Evolutionary conservation across 2,113 vertebrate species (phyloP), one percentile per base, ranked within the genome.

Genomic region (Amphilophus citrinellus): DNA sequence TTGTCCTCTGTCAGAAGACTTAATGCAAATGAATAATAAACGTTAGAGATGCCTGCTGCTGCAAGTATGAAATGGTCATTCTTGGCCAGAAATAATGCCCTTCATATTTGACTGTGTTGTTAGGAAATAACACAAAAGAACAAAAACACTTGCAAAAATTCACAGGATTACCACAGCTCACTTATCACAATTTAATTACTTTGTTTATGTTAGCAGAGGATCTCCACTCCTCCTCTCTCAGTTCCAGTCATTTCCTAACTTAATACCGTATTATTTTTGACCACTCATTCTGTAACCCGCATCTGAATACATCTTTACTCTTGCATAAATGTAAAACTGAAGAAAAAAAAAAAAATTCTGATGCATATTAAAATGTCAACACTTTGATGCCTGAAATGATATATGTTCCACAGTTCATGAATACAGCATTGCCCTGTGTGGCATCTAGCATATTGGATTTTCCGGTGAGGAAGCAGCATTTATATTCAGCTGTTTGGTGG

Each of bases 131-230:
- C 84, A 89, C 0, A 35, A 75, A 59, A 85, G 93, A 92, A 76
- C 61, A 63, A 82, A 85, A 84, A 76, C 56, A 94, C 79, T 87
- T 77, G 76, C 87, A 79, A 84, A 30, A 91, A 90, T 92, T 89
- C 79, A 76, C 75, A 30, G 89, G 89, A 93, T 94, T 81, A 92
- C 82, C 61, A 71, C 65, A 79, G 77, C 83, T 86, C 82, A 88
- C 93, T 90, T 93, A 90, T 94, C 88, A 87, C 88, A 91, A 89
- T 92, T 92, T 93, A 95, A 94, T 95, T 95, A 94, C 87, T 91
- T 86, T 86, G 82, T 84, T 76, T 87, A 59, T 85, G 90, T 95
- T 95, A 92, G 76, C 78, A 30, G 79, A 59, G 18, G 84, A 83
- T 88, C 88, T 59, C 79, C 77, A 76, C 56, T 83, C 77, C 68